Conservation (phyloP, 30 jellyfish, hydroid and myxozoan species). For the Aurelia aurita complex sp. Pacific region DNA sequence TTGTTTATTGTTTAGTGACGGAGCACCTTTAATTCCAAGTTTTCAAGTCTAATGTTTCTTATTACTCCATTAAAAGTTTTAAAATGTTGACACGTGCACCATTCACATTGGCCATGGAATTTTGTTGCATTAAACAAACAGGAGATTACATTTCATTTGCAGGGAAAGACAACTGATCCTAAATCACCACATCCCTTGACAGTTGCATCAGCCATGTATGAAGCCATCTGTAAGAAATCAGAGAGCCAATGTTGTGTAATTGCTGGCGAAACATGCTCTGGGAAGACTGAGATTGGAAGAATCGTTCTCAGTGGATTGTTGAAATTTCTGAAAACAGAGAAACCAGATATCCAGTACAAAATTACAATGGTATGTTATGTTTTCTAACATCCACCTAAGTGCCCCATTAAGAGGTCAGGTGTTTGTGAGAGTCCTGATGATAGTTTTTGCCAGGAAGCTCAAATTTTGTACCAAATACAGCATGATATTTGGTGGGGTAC, state of each 20-base stretch:
- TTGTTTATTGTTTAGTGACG: too few relatives aligned
- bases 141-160: background rate
- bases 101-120: background rate
- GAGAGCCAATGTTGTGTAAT: slow-evolving; percentile 86
- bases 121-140: too few relatives aligned
- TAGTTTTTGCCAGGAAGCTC: too few relatives aligned
- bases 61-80: too few relatives aligned
- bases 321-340: slow-evolving; percentile 36
- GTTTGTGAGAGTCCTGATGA: too few relatives aligned
- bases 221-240: slow-evolving; percentile 28
- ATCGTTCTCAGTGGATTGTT: slow-evolving; percentile 51
- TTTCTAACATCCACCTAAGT: background rate
- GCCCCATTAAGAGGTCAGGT: too few relatives aligned
- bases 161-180: background rate
- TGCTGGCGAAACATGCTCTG: slow-evolving; percentile 91
- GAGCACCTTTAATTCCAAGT: too few relatives aligned
- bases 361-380: slow-evolving; percentile 52
- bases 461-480: too few relatives aligned
- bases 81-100: too few relatives aligned
- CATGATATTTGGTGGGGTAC: too few relatives aligned
- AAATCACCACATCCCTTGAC: slow-evolving; percentile 44
- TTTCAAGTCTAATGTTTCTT: too few relatives aligned
- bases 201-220: slow-evolving; percentile 48
- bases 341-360: slow-evolving; percentile 51
- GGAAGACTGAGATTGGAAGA: slow-evolving; percentile 74